Evolutionary conservation across 2,113 vertebrate species (phyloP), one percentile per base, ranked within the genome.

Genomic region (Pterocles gutturalis): DNA sequence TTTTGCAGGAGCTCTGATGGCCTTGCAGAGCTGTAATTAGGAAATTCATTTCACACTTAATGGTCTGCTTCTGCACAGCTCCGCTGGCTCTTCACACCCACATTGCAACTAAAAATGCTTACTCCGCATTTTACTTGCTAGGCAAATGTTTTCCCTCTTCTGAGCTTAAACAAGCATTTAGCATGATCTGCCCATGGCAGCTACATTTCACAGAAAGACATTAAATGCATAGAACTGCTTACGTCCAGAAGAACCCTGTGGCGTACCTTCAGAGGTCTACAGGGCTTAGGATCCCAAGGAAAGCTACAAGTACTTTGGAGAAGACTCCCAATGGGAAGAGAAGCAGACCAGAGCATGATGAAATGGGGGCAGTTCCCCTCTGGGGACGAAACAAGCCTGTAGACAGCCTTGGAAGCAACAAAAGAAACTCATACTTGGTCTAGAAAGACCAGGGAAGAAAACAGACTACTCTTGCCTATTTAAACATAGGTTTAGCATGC

Each of bases 401-500:
- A 91, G 90, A 58, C 16, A 78, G 41, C 43, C 15, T 82, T 21
- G 3, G 64, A 64, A 91, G 21, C 13, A 58, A 46, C 9, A 53
- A 7, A 64, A 75, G 34, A 54, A 51, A 66, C 34, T 62, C 14
- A 13, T 17, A 29, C 21, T 73, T 51, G 51, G 46, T 2, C 1
- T 25, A 10, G 29, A 31, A 78, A 78, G 51, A 60, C 11, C 9
- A n/a, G 38, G 5, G 17, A 54, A 84, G 24, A 66, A 82, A 87
- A 20, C 1, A 24, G 25, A n/a, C 8, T 21, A 28, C 28, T 36
- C 51, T 62, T n/a, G 16, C 48, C 38, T 81, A 72, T 7, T 55
- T 34, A 34, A 55, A 46, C 20, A 3, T 16, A n/a, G 0, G 1
- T 11, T 79, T 58, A 79, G 31, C n/a, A 24, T 0, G 0, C 19